These are phyloP conservation scores for Drosophila suzukii DNA, from an alignment of 1,140 invertebrate genomes.

Conservation along the genomic window DNA sequence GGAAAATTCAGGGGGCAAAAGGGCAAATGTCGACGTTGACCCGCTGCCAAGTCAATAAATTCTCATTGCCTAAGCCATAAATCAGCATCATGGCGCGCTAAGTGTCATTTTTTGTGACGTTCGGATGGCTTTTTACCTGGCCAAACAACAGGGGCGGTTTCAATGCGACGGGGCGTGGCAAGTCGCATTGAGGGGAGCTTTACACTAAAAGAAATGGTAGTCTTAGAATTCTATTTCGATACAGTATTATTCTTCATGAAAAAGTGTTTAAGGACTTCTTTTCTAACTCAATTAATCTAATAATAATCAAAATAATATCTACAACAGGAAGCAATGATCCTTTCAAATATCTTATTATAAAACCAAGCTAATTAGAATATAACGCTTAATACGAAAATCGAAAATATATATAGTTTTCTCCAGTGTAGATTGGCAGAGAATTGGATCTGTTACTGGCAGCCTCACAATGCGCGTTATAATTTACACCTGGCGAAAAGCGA, in stretches of 20 bases:
- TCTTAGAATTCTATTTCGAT: too few relatives aligned
- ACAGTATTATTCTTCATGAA: too few relatives aligned
- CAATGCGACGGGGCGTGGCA: constrained; percentile 4
- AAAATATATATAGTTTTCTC: background rate
- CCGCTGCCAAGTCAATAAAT: constrained; percentile 81
- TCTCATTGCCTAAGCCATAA: constrained; percentile 82
- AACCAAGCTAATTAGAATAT: too few relatives aligned
- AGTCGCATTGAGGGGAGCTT: background rate
- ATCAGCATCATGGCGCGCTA: constrained; percentile 80
- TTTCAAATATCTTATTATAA: too few relatives aligned
- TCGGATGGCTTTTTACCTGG: constrained; percentile 76
- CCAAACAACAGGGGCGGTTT: constrained; percentile 55
- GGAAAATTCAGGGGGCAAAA: constrained; percentile 12
- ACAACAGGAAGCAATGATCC: too few relatives aligned
- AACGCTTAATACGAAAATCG: too few relatives aligned
- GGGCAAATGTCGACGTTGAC: constrained; percentile 61
- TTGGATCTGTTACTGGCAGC: constrained; percentile 57
- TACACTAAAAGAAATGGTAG: too few relatives aligned
- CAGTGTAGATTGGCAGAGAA: constrained; percentile 19
- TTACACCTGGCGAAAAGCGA: constrained; percentile 67
- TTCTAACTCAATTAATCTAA: too few relatives aligned
- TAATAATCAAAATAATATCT: too few relatives aligned
- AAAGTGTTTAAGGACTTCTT: too few relatives aligned
- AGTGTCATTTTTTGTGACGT: constrained; percentile 82
- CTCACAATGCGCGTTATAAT: constrained; percentile 79